Evolutionary conservation across 2,888 invertebrate species (phyloP).

Genomic region (Pyralis farinalis): DNA sequence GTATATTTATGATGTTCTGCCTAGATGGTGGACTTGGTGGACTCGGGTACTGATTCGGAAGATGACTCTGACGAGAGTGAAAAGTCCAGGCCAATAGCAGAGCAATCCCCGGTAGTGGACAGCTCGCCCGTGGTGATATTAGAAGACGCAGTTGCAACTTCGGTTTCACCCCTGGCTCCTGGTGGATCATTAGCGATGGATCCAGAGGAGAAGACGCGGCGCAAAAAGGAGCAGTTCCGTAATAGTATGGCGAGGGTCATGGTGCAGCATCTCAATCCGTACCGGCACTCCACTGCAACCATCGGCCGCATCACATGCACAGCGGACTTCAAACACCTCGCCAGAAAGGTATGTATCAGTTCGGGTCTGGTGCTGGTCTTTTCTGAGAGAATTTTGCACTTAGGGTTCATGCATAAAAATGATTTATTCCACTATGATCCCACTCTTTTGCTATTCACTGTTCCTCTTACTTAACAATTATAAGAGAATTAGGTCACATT

Average conservation of each 20-base stretch:
- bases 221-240: constrained; percentile 93
- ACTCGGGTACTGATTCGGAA: constrained; percentile 53
- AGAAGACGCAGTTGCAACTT: constrained; percentile 3
- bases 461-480: too few species aligned
- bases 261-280: constrained; percentile 93
- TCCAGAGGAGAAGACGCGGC: constrained; percentile 79
- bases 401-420: too few species aligned
- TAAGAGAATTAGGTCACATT: too few species aligned
- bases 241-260: constrained; percentile 89
- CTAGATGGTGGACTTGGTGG: constrained; percentile 66
- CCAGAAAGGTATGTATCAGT: constrained; percentile 89
- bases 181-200: constrained; percentile 30
- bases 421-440: too few species aligned
- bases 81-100: constrained; percentile 10
- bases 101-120: constrained; percentile 9
- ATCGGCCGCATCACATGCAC: constrained; percentile 92
- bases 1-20: not conserved
- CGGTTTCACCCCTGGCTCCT: constrained; percentile 11
- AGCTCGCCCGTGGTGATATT: constrained; percentile 10
- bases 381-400: too few species aligned
- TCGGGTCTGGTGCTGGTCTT: too few species aligned
- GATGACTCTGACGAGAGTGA: constrained; percentile 30
- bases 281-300: constrained; percentile 91
- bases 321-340: constrained; percentile 96
- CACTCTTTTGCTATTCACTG: too few species aligned